Evolutionary conservation across 2,113 vertebrate species (phyloP), one percentile per base, ranked within the genome.

Genomic region (Corythoichthys intestinalis): DNA sequence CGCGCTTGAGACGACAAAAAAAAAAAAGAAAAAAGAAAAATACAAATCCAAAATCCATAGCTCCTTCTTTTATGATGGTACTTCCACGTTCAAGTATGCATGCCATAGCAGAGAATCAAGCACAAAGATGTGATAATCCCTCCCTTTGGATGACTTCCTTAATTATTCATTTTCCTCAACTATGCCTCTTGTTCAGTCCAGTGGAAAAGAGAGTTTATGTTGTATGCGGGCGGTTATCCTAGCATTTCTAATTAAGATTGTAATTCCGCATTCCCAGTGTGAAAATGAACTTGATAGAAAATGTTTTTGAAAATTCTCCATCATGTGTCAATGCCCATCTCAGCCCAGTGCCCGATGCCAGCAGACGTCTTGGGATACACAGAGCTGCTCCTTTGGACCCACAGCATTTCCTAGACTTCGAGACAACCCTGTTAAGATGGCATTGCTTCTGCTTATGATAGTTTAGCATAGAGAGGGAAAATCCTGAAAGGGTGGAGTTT

Each of bases 291-390:
- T 92, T 94, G 93, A 92, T 92, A 1, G 41, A 8, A 44, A 8
- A 44, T 28, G 20, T 28, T 28, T 28, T 28, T 28, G 35, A 89
- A 92, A 94, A 93, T 92, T 90, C 93, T 90, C 83, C 80, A 87
- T 90, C 89, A 78, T 80, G 78, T 76, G 88, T 87, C 93, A 90
- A 93, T 89, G 88, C 93, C 94, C 93, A 87, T 92, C 88, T 93
- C 95, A 94, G 93, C 94, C 94, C 89, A 72, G 89, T 89, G 92
- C 94, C 93, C 85, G 78, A 92, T 95, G 95, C 94, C 96, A 95
- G 90, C 89, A 87, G 93, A 93, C 91, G 89, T 91, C 80, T 84
- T 90, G 87, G 91, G 92, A 94, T 93, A 91, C 90, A 85, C 89
- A 82, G 85, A 91, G 87, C 83, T 72, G 76, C 86, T 92, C 87